phyloP scores from a whole-genome alignment of 1,140 invertebrate species.

The Drosophila triauraria region DNA sequence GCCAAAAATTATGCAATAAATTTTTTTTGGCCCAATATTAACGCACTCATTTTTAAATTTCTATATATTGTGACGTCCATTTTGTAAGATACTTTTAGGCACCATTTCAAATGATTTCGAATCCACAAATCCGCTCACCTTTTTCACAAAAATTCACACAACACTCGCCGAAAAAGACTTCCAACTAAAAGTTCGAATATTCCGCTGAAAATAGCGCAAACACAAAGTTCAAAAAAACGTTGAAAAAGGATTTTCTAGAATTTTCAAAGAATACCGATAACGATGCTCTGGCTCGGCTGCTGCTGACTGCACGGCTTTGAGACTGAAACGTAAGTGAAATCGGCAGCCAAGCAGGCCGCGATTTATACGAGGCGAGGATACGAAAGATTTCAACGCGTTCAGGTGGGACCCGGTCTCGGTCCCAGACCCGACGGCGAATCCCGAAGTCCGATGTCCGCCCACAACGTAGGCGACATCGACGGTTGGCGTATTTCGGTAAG shows the following conservation, averaged over 20 bases:
- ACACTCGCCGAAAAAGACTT: conserved; percentile 6
- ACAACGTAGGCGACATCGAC: conserved; percentile 21
- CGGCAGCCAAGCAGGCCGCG: conserved; percentile 61
- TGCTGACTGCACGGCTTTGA: conserved; percentile 69
- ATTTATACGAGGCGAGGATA: conserved; percentile 78
- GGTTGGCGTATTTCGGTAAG: conserved; percentile 23
- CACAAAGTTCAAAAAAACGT: conserved; percentile 29
- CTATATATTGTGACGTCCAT: no score
- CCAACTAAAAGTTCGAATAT: neutral
- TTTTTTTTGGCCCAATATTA: no score
- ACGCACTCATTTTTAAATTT: neutral
- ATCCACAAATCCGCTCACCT: conserved; percentile 26
- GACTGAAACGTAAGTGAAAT: conserved; percentile 79
- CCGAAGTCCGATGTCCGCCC: conserved; percentile 54
- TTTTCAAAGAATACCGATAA: conserved; percentile 46
- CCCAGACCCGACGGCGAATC: neutral
- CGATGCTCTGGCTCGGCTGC: conserved; percentile 25
- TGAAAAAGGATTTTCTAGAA: conserved; percentile 16
- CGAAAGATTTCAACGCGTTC: conserved; percentile 76
- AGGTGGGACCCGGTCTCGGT: conserved; percentile 21
- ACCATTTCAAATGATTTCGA: conserved; percentile 6
- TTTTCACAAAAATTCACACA: conserved; percentile 38
- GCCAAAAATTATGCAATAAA: neutral
- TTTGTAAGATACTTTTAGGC: neutral
- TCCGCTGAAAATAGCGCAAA: conserved; percentile 44